Evolutionary conservation across 2,888 invertebrate genomes (phyloP), one percentile per base, ranked within the genome.

Genomic region (Orthosia incerta): DNA sequence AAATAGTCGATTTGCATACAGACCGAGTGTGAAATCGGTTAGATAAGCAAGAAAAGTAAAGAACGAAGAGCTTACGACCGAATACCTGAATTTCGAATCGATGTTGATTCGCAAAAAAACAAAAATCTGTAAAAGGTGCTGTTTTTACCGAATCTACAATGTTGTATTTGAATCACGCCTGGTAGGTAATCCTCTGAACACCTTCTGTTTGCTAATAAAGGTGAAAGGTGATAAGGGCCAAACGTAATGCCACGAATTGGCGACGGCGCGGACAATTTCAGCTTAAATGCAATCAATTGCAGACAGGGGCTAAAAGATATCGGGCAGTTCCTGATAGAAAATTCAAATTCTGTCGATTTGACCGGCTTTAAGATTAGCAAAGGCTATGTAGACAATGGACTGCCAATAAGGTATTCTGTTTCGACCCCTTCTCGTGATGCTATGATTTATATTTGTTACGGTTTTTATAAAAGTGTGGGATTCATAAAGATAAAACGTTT

Each of bases 1-100:
- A 78, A 78, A 73, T 48, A 46, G 53, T 69, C 12, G 15, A 76
- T 78, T 82, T 82, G 60, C 82, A 82, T 82, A 55, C 53, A 70
- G 78, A 74, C 50, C 66, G 73, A 61, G 80, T 66, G 74, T 77
- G 78, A 82, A 80, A 78, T 82, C 56, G 59, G 57, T 56, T 73
- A 61, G 63, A 73, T 66, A 67, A 77, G 72, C 26, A 67, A 63
- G 16, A 18, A 72, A 74, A 45, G 51, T 59, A 77, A 68, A 56
- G 20, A 60, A 66, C 18, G 23, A 50, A 73, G 53, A 66, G 45
- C 48, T 66, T 60, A 53, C 45, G 48, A 61, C 39, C 26, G 20
- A 51, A 26, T n/a, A 55, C 70, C 16, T 62, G 50, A 20, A 56
- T 61, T 57, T 53, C 50, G 46, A 26, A 74, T 51, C 20, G 31